phyloP scores from a whole-genome alignment of 2,888 invertebrate species.

The Oscheius sp. region DNA sequence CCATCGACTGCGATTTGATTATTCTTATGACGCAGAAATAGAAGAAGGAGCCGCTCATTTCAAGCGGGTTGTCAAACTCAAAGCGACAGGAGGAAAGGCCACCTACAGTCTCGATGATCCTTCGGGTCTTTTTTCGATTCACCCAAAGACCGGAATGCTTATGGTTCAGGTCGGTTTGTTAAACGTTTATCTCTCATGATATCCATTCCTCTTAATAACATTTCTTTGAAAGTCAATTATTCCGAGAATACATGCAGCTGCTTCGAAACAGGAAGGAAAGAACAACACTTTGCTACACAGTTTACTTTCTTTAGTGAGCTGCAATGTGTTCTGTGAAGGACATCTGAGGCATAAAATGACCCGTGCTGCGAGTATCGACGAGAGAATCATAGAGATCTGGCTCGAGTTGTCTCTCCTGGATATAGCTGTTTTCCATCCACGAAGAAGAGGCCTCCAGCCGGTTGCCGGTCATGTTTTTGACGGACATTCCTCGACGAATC shows the following conservation, averaged over 20 bases:
- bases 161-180: slow-evolving; percentile 33
- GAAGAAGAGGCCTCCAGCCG: neutral
- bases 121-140: slow-evolving; percentile 47
- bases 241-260: neutral
- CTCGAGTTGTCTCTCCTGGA: slow-evolving; percentile 2
- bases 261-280: neutral
- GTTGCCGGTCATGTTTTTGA: neutral
- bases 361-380: neutral
- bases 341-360: slow-evolving; percentile 12
- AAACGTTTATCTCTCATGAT: neutral
- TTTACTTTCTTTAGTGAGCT: neutral
- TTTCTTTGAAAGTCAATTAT: neutral
- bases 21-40: slow-evolving; percentile 25
- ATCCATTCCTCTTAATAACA: neutral
- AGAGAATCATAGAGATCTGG: slow-evolving; percentile 7
- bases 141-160: slow-evolving; percentile 48
- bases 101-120: slow-evolving; percentile 41
- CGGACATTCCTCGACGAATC: neutral
- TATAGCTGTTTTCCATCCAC: neutral
- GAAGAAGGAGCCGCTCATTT: slow-evolving; percentile 20
- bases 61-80: slow-evolving; percentile 20
- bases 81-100: slow-evolving; percentile 23
- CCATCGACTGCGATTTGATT: slow-evolving; percentile 19
- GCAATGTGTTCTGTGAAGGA: neutral
- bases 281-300: neutral